phyloP scores from a whole-genome alignment of 2,888 invertebrate genomes.

The Noctuana brunneofusca region DNA sequence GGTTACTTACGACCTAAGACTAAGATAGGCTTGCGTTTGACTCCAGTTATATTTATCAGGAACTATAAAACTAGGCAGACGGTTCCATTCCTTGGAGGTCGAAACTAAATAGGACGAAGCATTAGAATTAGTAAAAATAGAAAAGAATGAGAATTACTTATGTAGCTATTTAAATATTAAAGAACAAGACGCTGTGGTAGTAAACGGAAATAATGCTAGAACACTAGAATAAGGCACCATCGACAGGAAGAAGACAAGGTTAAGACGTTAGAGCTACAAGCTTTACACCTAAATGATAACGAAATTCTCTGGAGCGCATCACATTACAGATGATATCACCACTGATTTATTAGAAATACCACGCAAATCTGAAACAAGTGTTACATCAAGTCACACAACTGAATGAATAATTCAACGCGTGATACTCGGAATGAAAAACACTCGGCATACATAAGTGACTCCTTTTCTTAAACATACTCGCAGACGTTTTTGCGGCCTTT shows the following conservation, averaged over 20 bases:
- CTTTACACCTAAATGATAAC: constrained; percentile 8
- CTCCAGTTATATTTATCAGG: too few species aligned
- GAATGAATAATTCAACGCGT: constrained; percentile 59
- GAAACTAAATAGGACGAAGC: too few species aligned
- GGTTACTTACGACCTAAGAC: too few species aligned
- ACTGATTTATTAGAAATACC: constrained; percentile 33
- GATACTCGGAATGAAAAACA: constrained; percentile 52
- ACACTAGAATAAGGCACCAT: neutral
- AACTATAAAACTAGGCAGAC: too few species aligned
- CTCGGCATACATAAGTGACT: constrained; percentile 47
- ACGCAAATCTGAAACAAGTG: constrained; percentile 44
- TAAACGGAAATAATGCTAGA: neutral
- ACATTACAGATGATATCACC: constrained; percentile 26
- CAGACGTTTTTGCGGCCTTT: constrained; percentile 24
- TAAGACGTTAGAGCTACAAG: neutral
- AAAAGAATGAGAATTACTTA: neutral
- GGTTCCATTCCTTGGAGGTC: too few species aligned
- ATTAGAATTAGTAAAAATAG: too few species aligned
- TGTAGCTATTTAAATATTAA: neutral
- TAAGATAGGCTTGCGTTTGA: too few species aligned
- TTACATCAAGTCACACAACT: constrained; percentile 49
- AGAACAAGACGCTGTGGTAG: neutral
- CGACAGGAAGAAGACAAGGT: neutral
- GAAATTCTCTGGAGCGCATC: constrained; percentile 10
- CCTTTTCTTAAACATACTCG: constrained; percentile 25